phyloP scores from a whole-genome alignment of 2,797 vertebrate genomes.

The Thaleichthys pacificus region DNA sequence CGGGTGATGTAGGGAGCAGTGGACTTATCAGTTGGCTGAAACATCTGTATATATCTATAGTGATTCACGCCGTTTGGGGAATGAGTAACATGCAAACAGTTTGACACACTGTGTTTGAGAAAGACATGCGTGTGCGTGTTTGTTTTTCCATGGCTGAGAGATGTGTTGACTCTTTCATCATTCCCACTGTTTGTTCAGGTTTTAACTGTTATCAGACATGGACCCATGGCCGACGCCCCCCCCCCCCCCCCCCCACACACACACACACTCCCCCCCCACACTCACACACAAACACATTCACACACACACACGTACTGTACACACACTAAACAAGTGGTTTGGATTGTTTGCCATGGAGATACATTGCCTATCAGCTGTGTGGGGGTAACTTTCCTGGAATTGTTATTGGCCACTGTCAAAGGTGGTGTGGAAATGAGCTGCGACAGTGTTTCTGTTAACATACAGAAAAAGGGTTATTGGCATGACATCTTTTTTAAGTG shows the following conservation, averaged over 20 bases:
- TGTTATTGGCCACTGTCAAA: too few species aligned
- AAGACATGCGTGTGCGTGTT: conserved; percentile 31
- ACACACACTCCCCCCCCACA: neutral
- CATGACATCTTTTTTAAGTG: too few species aligned
- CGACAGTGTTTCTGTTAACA: too few species aligned
- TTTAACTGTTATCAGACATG: conserved; percentile 45
- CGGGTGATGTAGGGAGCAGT: neutral
- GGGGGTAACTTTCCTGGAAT: too few species aligned
- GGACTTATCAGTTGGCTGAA: neutral
- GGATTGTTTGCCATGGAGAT: too few species aligned
- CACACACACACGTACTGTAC: too few species aligned
- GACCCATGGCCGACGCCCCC: neutral
- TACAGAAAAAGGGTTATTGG: too few species aligned
- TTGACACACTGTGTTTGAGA: neutral
- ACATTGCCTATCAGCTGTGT: too few species aligned
- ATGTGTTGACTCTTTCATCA: conserved; percentile 57
- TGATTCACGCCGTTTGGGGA: neutral
- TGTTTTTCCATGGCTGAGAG: conserved; percentile 49
- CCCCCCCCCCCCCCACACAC: neutral
- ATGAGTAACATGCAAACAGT: neutral
- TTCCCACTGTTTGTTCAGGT: conserved; percentile 65
- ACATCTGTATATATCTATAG: neutral
- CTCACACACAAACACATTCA: too few species aligned
- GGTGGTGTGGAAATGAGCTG: too few species aligned
- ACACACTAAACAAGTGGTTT: too few species aligned